A percentile compares a stretch with the other conserved stretches of the same genome.
These are phyloP conservation scores for Adrianichthys oophorus DNA, from an alignment of 2,797 vertebrate genomes.

Conservation along the genomic window DNA sequence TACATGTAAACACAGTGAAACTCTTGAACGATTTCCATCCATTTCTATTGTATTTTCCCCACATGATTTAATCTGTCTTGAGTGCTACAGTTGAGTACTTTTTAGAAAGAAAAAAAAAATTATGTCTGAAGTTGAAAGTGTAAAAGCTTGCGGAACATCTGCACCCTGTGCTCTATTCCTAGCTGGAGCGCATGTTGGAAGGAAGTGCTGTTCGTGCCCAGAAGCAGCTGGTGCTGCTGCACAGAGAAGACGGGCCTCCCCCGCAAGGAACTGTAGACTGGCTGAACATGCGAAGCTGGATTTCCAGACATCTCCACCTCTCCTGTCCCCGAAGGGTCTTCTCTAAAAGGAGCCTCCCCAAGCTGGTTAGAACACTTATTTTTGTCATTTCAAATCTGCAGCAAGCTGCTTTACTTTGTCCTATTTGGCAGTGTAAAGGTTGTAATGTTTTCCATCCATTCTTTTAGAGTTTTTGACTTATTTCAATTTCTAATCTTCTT, in stretches of 20 bases:
- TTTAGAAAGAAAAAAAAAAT: no score
- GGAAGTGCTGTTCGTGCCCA: slow-evolving; percentile 90
- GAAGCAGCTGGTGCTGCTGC: slow-evolving; percentile 91
- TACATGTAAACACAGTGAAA: no score
- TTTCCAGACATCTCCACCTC: slow-evolving; percentile 92
- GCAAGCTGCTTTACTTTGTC: background rate
- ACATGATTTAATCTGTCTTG: no score
- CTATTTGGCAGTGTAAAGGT: background rate
- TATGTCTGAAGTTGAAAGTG: slow-evolving; percentile 2
- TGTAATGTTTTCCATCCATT: background rate
- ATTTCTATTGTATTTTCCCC: no score
- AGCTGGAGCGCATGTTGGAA: slow-evolving; percentile 96
- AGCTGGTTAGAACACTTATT: slow-evolving; percentile 79
- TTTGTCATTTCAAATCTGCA: no score
- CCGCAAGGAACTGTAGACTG: slow-evolving; percentile 89
- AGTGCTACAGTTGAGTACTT: no score
- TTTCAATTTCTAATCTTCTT: background rate
- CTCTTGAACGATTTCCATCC: no score
- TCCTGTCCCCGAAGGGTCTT: slow-evolving; percentile 91
- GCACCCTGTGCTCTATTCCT: slow-evolving; percentile 7
- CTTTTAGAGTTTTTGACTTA: background rate
- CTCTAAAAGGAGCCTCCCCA: slow-evolving; percentile 87
- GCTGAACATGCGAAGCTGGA: slow-evolving; percentile 97
- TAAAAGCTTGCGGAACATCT: slow-evolving; percentile 34
- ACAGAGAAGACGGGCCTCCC: slow-evolving; percentile 88